A percentile compares a stretch with the other conserved stretches of the same genome.
These are phyloP conservation scores for Cydia amplana DNA, from an alignment of 1,140 invertebrate species.

Conservation along the genomic window DNA sequence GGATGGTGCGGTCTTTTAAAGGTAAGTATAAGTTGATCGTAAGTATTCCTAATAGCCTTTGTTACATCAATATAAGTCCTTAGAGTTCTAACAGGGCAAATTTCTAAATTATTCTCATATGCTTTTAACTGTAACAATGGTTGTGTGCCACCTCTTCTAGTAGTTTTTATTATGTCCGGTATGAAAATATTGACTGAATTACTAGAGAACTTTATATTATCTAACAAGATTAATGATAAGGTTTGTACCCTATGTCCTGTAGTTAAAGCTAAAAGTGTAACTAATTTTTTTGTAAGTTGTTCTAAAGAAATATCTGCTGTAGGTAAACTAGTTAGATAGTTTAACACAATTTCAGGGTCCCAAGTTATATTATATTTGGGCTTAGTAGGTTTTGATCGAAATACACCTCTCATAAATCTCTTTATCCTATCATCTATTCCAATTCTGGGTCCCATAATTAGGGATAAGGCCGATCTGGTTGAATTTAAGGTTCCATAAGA, in stretches of 20 bases:
- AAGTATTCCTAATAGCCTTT: too few relatives aligned
- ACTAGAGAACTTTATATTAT: too few relatives aligned
- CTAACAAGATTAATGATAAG: background rate
- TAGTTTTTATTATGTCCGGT: background rate
- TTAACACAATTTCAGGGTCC: background rate
- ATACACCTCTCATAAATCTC: constrained; percentile 32
- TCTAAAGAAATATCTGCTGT: background rate
- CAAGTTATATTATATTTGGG: background rate
- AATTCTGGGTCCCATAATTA: constrained; percentile 26
- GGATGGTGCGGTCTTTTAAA: too few relatives aligned
- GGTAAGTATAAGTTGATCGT: too few relatives aligned
- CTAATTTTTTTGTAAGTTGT: background rate
- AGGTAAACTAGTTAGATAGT: background rate
- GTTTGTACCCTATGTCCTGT: background rate
- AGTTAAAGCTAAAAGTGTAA: background rate
- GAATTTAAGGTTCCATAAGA: constrained; percentile 17
- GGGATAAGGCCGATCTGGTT: constrained; percentile 20
- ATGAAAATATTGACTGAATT: too few relatives aligned
- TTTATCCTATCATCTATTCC: too few relatives aligned
- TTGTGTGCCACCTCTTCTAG: background rate
- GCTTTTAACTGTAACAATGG: background rate
- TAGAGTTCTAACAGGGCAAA: too few relatives aligned
- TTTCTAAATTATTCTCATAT: too few relatives aligned
- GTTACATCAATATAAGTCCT: too few relatives aligned
- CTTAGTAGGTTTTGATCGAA: background rate